Conservation (phyloP, 2,888 invertebrate genomes). For the Orchesellides sinensis region DNA sequence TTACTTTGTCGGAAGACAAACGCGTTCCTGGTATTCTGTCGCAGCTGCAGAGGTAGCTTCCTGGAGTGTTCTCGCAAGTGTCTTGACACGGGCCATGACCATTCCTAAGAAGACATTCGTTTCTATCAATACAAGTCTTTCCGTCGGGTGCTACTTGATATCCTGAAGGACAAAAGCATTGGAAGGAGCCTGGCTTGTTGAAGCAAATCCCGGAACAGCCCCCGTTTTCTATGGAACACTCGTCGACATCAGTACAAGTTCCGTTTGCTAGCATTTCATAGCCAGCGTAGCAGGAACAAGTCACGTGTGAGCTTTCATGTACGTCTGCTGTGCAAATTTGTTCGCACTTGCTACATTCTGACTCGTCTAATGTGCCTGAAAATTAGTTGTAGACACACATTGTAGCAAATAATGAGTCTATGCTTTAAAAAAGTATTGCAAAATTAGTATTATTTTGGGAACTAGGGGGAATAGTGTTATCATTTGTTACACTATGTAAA, state of each 20-base stretch:
- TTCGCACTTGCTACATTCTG: constrained; percentile 73
- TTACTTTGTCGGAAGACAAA: constrained; percentile 79
- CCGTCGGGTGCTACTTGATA: constrained; percentile 76
- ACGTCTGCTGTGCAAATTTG: constrained; percentile 73
- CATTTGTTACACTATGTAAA: not conserved
- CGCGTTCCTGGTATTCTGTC: constrained; percentile 80
- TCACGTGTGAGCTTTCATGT: constrained; percentile 61
- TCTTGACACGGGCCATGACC: constrained; percentile 83
- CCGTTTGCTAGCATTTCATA: constrained; percentile 71
- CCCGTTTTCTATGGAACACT: constrained; percentile 81
- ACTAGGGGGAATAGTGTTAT: too few species aligned
- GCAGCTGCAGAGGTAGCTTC: constrained; percentile 81
- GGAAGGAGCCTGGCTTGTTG: constrained; percentile 80
- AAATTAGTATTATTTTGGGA: not conserved
- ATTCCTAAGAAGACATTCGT: constrained; percentile 82
- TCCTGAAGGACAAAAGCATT: constrained; percentile 78
- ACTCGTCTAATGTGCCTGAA: constrained; percentile 70
- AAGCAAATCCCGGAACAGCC: constrained; percentile 83
- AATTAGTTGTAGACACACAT: not conserved
- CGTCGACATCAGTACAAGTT: constrained; percentile 76
- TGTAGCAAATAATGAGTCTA: too few species aligned
- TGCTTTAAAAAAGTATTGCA: too few species aligned
- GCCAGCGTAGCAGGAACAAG: constrained; percentile 74
- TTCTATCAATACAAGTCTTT: constrained; percentile 77
- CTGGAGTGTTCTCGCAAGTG: constrained; percentile 80